Conservation (phyloP, 2,113 vertebrate genomes). For the Zeus faber region DNA sequence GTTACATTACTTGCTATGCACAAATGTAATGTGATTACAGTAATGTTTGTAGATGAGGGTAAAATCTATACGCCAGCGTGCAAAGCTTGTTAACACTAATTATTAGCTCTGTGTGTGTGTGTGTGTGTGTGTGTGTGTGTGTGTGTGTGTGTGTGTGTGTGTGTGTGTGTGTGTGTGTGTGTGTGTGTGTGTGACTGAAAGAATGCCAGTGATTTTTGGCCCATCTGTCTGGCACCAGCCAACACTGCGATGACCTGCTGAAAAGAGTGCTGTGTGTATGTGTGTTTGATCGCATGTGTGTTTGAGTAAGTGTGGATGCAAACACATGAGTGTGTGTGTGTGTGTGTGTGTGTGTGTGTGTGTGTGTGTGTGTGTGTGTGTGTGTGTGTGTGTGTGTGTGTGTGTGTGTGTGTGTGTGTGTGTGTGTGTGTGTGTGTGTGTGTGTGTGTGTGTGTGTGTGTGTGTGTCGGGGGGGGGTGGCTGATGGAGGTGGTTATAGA, state of each 20-base stretch:
- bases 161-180: not conserved
- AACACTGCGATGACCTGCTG: slow-evolving; percentile 10
- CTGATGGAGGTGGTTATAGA: not conserved
- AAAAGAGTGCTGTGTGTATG: slow-evolving; percentile 4
- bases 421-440: slow-evolving; percentile 4
- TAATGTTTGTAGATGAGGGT: no score
- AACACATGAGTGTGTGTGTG: no score
- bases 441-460: slow-evolving; percentile 1
- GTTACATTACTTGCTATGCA: no score
- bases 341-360: not conserved
- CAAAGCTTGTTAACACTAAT: no score
- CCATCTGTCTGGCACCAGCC: slow-evolving; percentile 1
- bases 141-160: not conserved
- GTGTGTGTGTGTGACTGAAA: not conserved
- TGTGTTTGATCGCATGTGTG: not conserved
- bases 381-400: not conserved
- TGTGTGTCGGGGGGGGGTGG: not conserved
- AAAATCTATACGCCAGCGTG: no score
- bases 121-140: not conserved
- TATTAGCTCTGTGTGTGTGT: not conserved
- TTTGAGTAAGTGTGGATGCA: not conserved
- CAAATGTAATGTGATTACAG: no score
- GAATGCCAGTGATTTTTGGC: slow-evolving; percentile 8
- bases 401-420: not conserved
- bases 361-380: not conserved